Percentiles rank a stretch among this genome's conserved stretches.
Conservation (phyloP, 2,113 vertebrate species). For the Coracopsis vasa region DNA sequence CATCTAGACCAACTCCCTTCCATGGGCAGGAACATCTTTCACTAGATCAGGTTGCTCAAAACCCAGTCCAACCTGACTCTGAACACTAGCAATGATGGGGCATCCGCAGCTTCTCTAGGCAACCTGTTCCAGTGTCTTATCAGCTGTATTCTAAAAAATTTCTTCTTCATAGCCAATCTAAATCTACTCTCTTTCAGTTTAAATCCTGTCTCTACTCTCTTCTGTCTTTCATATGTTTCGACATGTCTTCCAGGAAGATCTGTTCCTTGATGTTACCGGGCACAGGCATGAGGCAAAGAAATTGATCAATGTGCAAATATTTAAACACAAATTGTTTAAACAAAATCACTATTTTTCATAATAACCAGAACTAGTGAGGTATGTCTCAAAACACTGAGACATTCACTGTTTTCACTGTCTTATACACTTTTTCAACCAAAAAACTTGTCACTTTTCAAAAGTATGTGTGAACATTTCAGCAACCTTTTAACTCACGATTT, state of each 20-base stretch:
- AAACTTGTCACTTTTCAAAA: background rate
- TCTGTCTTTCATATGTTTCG: background rate
- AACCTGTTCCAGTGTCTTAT: background rate
- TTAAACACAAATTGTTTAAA: background rate
- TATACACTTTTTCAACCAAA: background rate
- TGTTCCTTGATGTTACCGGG: accelerated
- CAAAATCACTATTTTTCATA: background rate
- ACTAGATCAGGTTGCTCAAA: background rate
- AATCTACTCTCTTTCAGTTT: background rate
- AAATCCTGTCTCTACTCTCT: background rate
- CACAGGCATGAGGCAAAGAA: background rate
- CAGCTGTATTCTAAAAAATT: background rate
- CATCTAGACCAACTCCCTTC: background rate
- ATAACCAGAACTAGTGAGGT: background rate
- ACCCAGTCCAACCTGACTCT: background rate
- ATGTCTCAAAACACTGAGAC: background rate
- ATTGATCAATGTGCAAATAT: background rate
- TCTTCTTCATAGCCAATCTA: background rate
- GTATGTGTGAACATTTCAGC: background rate
- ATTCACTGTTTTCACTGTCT: background rate
- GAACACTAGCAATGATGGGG: background rate
- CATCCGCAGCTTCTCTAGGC: background rate
- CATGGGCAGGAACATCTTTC: background rate
- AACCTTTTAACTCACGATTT: background rate
- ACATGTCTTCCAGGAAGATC: background rate